phyloP scores from a whole-genome alignment of 1,140 invertebrate genomes.

The Laupala kohalensis region DNA sequence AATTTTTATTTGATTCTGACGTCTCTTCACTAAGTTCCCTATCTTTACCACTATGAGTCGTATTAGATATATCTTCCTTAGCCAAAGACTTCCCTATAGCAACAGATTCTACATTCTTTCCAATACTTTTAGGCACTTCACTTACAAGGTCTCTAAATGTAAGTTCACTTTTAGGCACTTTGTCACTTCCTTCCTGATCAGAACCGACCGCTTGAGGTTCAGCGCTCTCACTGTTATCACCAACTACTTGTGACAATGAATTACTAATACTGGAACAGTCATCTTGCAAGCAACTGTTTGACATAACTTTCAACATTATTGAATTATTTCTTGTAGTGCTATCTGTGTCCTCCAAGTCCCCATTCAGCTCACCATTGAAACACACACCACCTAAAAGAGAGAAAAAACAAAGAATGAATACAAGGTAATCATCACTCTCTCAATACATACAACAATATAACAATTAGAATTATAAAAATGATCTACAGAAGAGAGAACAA shows the following conservation, averaged over 20 bases:
- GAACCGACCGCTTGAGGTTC: slow-evolving; percentile 5
- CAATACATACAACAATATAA: no score
- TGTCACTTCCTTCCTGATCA: neutral
- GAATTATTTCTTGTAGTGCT: neutral
- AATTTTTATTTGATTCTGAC: neutral
- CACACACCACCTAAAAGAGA: slow-evolving; percentile 23
- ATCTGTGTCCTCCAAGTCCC: slow-evolving; percentile 14
- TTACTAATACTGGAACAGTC: slow-evolving; percentile 9
- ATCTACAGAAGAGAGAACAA: no score
- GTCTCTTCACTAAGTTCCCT: neutral
- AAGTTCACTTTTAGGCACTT: slow-evolving; percentile 12
- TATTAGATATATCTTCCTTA: neutral
- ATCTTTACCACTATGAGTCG: neutral
- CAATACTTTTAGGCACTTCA: slow-evolving; percentile 24
- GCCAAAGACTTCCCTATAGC: neutral
- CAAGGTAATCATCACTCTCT: no score
- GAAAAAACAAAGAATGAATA: slow-evolving; percentile 10
- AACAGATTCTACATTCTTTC: slow-evolving; percentile 3
- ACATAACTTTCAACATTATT: neutral
- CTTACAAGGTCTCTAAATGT: slow-evolving; percentile 17
- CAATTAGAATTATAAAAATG: no score
- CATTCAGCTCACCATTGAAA: slow-evolving; percentile 31
- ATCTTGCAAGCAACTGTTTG: slow-evolving; percentile 10
- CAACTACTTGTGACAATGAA: neutral
- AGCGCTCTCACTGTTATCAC: neutral